Percentiles rank a stretch among this genome's conserved stretches.
Evolutionary conservation across 2,797 vertebrate species (phyloP).

Genomic region (Tadarida brasiliensis): DNA sequence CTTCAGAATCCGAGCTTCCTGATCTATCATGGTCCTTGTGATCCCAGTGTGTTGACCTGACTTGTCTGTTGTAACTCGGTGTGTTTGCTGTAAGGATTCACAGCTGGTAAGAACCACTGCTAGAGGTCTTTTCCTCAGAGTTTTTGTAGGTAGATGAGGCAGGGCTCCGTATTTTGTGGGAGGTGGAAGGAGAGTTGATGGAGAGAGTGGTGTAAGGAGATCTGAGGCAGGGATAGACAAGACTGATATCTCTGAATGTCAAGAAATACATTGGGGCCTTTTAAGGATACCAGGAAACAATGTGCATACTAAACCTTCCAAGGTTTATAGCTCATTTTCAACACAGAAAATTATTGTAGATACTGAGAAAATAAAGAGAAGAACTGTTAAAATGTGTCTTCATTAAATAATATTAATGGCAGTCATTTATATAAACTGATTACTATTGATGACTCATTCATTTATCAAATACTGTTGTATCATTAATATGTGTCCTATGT

Average conservation of each 20-base stretch:
- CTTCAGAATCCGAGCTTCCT: not conserved
- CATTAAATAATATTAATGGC: not conserved
- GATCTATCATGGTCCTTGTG: no score
- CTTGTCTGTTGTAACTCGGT: not conserved
- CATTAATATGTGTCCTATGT: not conserved
- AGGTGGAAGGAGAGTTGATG: not conserved
- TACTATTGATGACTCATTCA: not conserved
- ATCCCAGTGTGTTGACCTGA: not conserved
- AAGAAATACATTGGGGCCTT: not conserved
- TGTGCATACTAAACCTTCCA: not conserved
- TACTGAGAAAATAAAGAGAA: not conserved
- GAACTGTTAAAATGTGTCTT: not conserved
- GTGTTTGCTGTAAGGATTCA: not conserved
- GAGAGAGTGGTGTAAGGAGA: not conserved
- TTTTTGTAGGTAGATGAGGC: fast-evolving
- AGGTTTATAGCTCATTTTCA: not conserved
- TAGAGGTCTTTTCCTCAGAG: not conserved
- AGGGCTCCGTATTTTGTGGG: no score
- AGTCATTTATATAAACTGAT: not conserved
- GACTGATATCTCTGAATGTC: not conserved
- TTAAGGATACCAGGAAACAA: not conserved
- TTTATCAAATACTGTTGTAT: not conserved
- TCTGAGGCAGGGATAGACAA: no score
- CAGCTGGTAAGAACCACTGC: not conserved
- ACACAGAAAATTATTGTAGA: not conserved